A percentile compares a stretch with the other conserved stretches of the same genome.
These are phyloP conservation scores for Drosophila pectinifera DNA, from an alignment of 1,140 invertebrate genomes.

Conservation along the genomic window DNA sequence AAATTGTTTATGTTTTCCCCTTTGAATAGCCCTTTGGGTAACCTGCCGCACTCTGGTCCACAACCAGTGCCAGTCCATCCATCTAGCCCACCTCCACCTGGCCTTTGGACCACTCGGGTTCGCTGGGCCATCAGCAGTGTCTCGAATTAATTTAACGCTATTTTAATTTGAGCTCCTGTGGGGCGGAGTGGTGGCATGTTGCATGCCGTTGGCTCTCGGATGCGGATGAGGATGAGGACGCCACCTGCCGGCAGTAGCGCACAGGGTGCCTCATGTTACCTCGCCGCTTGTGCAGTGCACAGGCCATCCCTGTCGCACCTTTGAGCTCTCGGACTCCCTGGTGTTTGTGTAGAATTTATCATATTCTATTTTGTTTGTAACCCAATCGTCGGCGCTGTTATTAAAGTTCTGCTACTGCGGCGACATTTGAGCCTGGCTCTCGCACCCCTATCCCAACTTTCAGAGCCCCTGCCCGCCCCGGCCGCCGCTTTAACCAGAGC, in stretches of 20 bases:
- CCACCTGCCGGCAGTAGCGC: conserved; percentile 39
- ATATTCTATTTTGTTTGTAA: conserved; percentile 84
- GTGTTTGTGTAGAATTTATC: conserved; percentile 80
- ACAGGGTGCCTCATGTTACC: conserved; percentile 73
- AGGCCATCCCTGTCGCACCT: conserved; percentile 5
- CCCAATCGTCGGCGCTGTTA: conserved; percentile 72
- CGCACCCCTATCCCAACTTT: conserved; percentile 18
- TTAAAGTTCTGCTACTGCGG: conserved; percentile 80
- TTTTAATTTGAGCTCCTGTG: conserved; percentile 73
- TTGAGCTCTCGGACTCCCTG: conserved; percentile 49
- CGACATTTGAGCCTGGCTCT: conserved; percentile 67
- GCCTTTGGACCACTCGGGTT: conserved; percentile 27
- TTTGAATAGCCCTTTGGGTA: too few relatives aligned
- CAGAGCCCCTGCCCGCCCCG: neutral
- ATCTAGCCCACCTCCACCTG: conserved; percentile 3
- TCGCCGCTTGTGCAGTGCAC: conserved; percentile 18
- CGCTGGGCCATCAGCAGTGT: conserved; percentile 49
- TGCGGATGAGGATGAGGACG: neutral
- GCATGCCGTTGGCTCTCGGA: conserved; percentile 17
- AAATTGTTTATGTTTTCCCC: too few relatives aligned
- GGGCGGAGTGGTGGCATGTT: conserved; percentile 12
- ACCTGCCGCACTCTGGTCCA: neutral
- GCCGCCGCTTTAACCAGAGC: neutral
- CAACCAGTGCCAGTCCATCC: neutral
- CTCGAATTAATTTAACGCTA: conserved; percentile 82